A percentile compares a stretch with the other conserved stretches of the same genome.
Evolutionary conservation across 2,113 vertebrate genomes (phyloP).

Genomic region (Ochotona curzoniae): DNA sequence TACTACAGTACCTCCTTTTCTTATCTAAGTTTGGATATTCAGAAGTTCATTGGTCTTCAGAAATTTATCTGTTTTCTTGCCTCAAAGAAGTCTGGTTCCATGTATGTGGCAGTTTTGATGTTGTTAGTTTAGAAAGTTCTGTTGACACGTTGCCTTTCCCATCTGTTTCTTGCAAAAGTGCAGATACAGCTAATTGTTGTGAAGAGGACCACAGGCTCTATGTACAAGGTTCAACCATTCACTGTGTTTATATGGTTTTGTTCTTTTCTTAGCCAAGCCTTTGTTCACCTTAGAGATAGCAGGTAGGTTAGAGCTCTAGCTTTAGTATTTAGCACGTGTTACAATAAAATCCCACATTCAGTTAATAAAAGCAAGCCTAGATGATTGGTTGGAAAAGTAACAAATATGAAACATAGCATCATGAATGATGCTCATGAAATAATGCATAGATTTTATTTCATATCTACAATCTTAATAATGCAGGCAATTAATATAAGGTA

Average conservation of each 20-base stretch:
- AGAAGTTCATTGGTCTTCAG: not conserved
- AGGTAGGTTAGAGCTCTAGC: not conserved
- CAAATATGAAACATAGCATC: not conserved
- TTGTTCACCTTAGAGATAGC: not conserved
- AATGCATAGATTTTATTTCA: not conserved
- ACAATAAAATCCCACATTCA: not conserved
- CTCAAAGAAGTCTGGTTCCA: too few relatives aligned
- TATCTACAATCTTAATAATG: not conserved
- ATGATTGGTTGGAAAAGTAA: not conserved
- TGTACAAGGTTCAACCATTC: not conserved
- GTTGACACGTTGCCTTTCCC: not conserved
- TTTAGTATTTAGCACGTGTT: not conserved
- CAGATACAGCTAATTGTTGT: not conserved
- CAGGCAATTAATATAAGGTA: not conserved
- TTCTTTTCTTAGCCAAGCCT: not conserved
- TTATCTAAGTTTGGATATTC: not conserved
- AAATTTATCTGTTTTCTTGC: too few relatives aligned
- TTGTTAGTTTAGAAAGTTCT: too few relatives aligned
- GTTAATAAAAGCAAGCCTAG: not conserved
- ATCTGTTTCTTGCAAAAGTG: not conserved
- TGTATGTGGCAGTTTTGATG: too few relatives aligned
- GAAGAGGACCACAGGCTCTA: not conserved
- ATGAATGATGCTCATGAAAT: too few relatives aligned
- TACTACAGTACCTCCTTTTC: not conserved
- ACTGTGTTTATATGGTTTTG: not conserved